phyloP scores from a whole-genome alignment of 2,888 invertebrate species.

The Abrostola triplasia region DNA sequence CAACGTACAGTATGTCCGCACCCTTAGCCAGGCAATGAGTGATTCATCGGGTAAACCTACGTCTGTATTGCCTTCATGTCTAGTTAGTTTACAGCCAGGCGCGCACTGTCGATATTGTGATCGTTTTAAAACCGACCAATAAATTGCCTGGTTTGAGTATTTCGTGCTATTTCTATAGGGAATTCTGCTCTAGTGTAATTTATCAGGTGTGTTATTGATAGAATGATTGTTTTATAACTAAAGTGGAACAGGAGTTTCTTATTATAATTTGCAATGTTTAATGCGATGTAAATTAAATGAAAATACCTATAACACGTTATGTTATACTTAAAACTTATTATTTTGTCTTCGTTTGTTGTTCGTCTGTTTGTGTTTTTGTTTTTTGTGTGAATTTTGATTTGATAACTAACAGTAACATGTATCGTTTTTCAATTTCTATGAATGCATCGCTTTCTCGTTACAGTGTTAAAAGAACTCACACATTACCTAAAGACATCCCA shows the following conservation, averaged over 20 bases:
- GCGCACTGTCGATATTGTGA: slow-evolving; percentile 12
- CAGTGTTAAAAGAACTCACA: slow-evolving; percentile 50
- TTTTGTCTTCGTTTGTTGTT: slow-evolving; percentile 18
- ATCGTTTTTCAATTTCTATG: slow-evolving; percentile 45
- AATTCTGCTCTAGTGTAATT: neutral
- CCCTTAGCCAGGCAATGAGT: slow-evolving; percentile 40
- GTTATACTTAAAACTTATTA: neutral
- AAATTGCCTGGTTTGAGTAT: slow-evolving; percentile 1
- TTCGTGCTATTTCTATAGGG: neutral
- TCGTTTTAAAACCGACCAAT: slow-evolving; percentile 24
- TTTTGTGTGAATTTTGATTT: slow-evolving; percentile 44
- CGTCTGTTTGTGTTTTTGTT: slow-evolving; percentile 38
- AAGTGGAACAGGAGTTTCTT: neutral
- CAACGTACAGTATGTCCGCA: slow-evolving; percentile 33
- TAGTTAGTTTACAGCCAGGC: slow-evolving; percentile 24
- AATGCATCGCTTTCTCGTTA: slow-evolving; percentile 52
- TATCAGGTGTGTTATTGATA: slow-evolving; percentile 1
- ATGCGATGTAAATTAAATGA: too few relatives aligned
- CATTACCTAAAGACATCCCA: slow-evolving; percentile 48
- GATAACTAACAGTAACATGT: slow-evolving; percentile 41
- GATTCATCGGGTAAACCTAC: slow-evolving; percentile 56
- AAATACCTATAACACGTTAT: too few relatives aligned
- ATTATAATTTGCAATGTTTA: neutral
- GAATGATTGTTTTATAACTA: neutral
- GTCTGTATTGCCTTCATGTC: slow-evolving; percentile 40